These are phyloP conservation scores for Smutsia temminckii DNA, from an alignment of 2,797 vertebrate species.

Conservation along the genomic window DNA sequence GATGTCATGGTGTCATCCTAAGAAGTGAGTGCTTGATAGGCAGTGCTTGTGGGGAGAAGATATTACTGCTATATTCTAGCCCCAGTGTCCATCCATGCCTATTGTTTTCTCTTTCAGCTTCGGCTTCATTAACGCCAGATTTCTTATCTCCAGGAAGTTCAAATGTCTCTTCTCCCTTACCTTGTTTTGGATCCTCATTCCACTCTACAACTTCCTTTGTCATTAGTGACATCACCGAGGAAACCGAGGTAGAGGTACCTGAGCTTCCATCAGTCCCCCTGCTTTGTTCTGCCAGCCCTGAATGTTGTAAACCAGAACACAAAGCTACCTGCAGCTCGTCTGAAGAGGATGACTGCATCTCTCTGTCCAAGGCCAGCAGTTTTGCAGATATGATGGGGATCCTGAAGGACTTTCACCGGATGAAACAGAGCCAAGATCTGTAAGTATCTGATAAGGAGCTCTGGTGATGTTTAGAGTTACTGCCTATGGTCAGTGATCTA, in stretches of 20 bases:
- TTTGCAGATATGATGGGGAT: slow-evolving; percentile 99
- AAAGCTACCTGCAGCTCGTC: slow-evolving; percentile 86
- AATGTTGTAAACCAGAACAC: slow-evolving; percentile 89
- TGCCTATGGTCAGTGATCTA: background rate
- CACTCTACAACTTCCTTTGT: slow-evolving; percentile 97
- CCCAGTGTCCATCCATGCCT: slow-evolving; percentile 4
- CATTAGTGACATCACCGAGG: slow-evolving; percentile 98
- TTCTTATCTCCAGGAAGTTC: slow-evolving; percentile 96
- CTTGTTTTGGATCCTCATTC: slow-evolving; percentile 94
- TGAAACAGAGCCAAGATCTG: slow-evolving; percentile 98
- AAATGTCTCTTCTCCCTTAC: slow-evolving; percentile 94
- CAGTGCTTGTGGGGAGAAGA: slow-evolving; percentile 31
- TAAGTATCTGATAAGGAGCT: slow-evolving; percentile 80
- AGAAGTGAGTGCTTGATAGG: slow-evolving; percentile 16
- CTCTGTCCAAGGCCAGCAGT: slow-evolving; percentile 98
- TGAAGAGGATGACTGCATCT: slow-evolving; percentile 95
- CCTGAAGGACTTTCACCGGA: slow-evolving; percentile 97
- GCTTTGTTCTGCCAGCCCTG: slow-evolving; percentile 92
- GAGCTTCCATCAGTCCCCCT: slow-evolving; percentile 92
- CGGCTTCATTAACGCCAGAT: slow-evolving; percentile 91
- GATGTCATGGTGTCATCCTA: background rate
- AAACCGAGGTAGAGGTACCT: slow-evolving; percentile 93
- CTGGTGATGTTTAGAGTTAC: slow-evolving; percentile 17
- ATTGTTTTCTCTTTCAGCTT: slow-evolving; percentile 83
- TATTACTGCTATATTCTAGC: slow-evolving; percentile 10